phyloP scores from a whole-genome alignment of 2,888 invertebrate species.

The Zelleria hepariella region DNA sequence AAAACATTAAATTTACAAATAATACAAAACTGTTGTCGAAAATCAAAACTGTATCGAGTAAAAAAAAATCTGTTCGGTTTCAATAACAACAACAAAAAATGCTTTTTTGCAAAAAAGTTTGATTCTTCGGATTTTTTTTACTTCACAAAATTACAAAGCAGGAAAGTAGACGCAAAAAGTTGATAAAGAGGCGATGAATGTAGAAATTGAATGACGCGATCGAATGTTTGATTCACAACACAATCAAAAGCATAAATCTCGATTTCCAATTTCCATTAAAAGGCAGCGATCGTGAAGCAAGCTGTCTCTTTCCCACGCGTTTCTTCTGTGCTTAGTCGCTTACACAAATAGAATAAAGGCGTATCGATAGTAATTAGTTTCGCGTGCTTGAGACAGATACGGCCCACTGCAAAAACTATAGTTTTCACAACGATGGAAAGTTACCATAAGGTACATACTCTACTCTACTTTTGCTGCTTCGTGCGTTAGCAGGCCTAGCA shows the following conservation, averaged over 20 bases:
- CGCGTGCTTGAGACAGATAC: slow-evolving; percentile 50
- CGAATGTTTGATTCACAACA: not conserved
- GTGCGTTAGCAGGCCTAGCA: too few relatives aligned
- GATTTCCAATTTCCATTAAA: not conserved
- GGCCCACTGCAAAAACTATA: slow-evolving; percentile 30
- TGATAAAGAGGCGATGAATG: not conserved
- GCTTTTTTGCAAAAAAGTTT: too few relatives aligned
- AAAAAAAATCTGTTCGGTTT: too few relatives aligned
- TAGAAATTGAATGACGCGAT: not conserved
- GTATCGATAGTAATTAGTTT: slow-evolving; percentile 39
- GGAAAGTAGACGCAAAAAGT: not conserved
- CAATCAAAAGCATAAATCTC: not conserved
- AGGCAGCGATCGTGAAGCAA: not conserved
- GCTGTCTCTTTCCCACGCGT: slow-evolving; percentile 18
- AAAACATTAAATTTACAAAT: too few relatives aligned
- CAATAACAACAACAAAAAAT: too few relatives aligned
- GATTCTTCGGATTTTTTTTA: not conserved
- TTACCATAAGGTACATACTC: slow-evolving; percentile 21
- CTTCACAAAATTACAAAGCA: too few relatives aligned
- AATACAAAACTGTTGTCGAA: too few relatives aligned
- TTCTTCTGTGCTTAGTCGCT: slow-evolving; percentile 17
- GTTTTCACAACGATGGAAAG: slow-evolving; percentile 56
- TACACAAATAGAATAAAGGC: slow-evolving; percentile 16
- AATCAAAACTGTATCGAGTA: too few relatives aligned
- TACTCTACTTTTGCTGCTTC: not conserved